A percentile compares a stretch with the other conserved stretches of the same genome.
Conservation (phyloP, 2,797 vertebrate genomes). For the Manis crassicaudata region DNA sequence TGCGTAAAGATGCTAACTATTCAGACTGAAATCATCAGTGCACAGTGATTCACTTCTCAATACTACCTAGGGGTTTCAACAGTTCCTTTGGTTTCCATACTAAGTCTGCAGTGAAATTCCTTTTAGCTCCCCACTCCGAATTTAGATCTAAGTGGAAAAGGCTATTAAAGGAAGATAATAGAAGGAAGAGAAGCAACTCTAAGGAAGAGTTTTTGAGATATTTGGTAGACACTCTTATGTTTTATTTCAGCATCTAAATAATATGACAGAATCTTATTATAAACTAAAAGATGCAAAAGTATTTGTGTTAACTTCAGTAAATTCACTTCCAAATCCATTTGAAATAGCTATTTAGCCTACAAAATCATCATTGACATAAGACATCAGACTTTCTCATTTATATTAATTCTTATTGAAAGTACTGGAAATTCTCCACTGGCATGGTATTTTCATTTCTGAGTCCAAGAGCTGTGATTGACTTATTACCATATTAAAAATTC, state of each 20-base stretch:
- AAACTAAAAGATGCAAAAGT: not conserved
- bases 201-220: not conserved
- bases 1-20: not conserved
- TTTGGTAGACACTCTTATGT: not conserved
- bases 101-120: not conserved
- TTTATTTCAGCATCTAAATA: constrained; percentile 57
- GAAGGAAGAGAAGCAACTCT: not conserved
- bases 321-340: constrained; percentile 63
- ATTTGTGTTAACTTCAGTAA: constrained; percentile 19
- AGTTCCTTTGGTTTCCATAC: constrained; percentile 37
- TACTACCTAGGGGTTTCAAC: constrained; percentile 18
- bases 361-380: constrained; percentile 54
- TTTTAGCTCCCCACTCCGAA: not conserved
- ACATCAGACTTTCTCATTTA: constrained; percentile 73
- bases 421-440: constrained; percentile 71
- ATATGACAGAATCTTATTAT: not conserved
- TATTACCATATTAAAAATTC: constrained; percentile 79
- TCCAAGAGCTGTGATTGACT: constrained; percentile 75
- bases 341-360: constrained; percentile 60
- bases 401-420: constrained; percentile 78
- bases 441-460: constrained; percentile 78
- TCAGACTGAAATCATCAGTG: constrained; percentile 46
- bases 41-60: constrained; percentile 19
- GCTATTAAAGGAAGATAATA: constrained; percentile 45
- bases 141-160: constrained; percentile 44